phyloP scores from a whole-genome alignment of 2,113 vertebrate genomes.

The Mystacornis crossleyi region DNA sequence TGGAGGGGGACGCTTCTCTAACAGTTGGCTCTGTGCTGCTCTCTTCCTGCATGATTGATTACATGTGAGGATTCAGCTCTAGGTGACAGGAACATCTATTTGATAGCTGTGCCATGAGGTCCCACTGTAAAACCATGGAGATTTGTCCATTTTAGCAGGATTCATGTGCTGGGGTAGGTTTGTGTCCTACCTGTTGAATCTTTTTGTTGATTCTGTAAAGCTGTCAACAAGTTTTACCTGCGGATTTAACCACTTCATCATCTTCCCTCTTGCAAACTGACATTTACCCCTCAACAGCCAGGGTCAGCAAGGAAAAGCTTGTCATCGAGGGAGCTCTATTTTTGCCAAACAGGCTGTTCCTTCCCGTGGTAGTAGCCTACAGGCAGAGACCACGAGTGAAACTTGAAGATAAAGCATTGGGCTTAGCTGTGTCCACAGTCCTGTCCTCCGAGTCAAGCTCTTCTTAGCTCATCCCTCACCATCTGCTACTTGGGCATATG shows the following conservation, averaged over 20 bases:
- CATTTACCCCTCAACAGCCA: background rate
- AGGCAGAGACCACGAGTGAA: background rate
- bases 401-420: background rate
- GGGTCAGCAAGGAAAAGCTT: background rate
- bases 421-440: conserved; percentile 32
- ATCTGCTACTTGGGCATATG: conserved; percentile 61
- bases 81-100: background rate
- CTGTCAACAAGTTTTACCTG: background rate
- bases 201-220: background rate
- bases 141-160: background rate
- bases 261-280: background rate
- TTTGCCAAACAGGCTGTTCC: background rate
- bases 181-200: too few species aligned
- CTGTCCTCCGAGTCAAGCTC: conserved; percentile 45
- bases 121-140: fast-evolving
- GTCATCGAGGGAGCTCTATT: background rate
- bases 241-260: background rate
- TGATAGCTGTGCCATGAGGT: background rate
- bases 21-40: conserved; percentile 37
- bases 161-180: background rate
- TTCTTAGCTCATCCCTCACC: conserved; percentile 45
- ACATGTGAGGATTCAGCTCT: background rate
- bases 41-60: conserved; percentile 22
- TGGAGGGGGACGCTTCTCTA: conserved; percentile 23
- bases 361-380: background rate